Conservation (phyloP, 2,113 vertebrate species). For the Psilopsiagon aurifrons region DNA sequence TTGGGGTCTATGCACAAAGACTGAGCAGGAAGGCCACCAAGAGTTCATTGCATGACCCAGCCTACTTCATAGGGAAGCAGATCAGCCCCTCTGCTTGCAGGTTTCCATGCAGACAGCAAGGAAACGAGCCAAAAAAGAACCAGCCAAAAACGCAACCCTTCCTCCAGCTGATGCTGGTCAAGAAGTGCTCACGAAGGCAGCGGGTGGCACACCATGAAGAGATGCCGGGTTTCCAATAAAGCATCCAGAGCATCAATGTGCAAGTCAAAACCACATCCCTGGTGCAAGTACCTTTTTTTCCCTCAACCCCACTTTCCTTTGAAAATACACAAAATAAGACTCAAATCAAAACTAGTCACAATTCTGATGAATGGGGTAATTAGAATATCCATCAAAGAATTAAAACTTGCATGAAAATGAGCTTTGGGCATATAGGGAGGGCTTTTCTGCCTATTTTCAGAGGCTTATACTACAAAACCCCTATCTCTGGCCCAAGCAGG, state of each 20-base stretch:
- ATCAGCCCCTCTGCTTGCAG: not conserved
- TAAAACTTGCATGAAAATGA: not conserved
- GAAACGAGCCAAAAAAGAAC: not conserved
- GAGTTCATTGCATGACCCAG: not conserved
- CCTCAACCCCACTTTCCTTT: not conserved
- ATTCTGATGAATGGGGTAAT: not conserved
- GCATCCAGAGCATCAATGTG: not conserved
- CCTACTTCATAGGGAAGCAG: not conserved
- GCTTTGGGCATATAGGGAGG: not conserved
- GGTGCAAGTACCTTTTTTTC: not conserved
- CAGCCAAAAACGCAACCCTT: not conserved
- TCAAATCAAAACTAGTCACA: not conserved
- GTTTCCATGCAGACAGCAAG: not conserved
- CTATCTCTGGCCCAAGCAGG: not conserved
- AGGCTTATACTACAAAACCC: not conserved
- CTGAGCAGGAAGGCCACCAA: not conserved
- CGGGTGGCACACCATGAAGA: not conserved
- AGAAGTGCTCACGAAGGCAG: not conserved
- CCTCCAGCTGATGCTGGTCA: not conserved
- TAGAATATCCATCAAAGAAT: not conserved
- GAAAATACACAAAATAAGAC: not conserved
- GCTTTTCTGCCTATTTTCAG: not conserved
- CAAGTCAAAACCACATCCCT: not conserved
- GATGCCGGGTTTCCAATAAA: not conserved
- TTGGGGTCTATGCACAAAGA: not conserved